Conservation (phyloP, 2,797 vertebrate genomes). For the Nothura maculosa region DNA sequence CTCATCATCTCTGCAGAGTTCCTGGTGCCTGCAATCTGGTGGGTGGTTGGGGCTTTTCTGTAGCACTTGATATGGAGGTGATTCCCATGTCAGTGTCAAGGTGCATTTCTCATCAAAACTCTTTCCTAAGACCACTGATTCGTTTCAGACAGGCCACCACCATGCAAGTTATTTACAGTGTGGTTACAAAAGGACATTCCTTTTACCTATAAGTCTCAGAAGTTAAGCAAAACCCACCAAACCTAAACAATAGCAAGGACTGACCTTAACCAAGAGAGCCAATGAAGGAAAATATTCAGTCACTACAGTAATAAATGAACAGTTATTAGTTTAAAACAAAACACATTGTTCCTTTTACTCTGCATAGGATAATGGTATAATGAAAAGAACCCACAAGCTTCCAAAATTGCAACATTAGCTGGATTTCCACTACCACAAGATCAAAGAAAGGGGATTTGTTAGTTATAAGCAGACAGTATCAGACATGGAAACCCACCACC, state of each 20-base stretch:
- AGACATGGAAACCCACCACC: constrained; percentile 28
- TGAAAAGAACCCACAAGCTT: constrained; percentile 66
- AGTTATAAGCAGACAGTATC: constrained; percentile 35
- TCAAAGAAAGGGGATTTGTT: constrained; percentile 71
- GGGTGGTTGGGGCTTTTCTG: background rate
- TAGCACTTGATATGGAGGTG: fast-evolving
- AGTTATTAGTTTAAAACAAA: constrained; percentile 71
- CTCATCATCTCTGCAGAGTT: background rate
- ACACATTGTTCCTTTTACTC: constrained; percentile 69
- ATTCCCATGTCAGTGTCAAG: background rate
- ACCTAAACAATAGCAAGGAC: constrained; percentile 34
- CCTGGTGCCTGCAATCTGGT: background rate
- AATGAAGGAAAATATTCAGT: background rate
- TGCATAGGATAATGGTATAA: constrained; percentile 61
- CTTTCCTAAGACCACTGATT: background rate
- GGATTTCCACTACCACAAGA: constrained; percentile 64
- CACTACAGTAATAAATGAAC: constrained; percentile 50
- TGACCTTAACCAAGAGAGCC: constrained; percentile 39
- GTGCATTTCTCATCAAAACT: background rate
- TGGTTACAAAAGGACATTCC: constrained; percentile 48
- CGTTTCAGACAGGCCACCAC: constrained; percentile 19
- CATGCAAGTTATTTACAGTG: constrained; percentile 55
- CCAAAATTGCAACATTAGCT: constrained; percentile 45
- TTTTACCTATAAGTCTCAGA: constrained; percentile 33
- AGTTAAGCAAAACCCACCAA: constrained; percentile 37